These are phyloP conservation scores for Spermophilus dauricus DNA, from an alignment of 2,113 vertebrate genomes.

Conservation along the genomic window DNA sequence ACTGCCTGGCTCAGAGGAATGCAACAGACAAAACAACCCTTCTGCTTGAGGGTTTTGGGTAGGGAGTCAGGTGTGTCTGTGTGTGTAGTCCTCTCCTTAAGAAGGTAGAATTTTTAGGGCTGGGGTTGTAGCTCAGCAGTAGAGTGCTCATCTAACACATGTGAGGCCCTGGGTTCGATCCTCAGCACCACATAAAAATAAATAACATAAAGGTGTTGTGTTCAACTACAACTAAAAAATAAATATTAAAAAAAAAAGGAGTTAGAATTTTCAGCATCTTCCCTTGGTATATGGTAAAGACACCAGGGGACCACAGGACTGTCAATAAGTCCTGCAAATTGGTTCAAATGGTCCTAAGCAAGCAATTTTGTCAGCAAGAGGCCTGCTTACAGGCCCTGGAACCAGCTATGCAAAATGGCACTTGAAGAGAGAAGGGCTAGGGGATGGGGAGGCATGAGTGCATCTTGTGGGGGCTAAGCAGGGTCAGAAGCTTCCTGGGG, in stretches of 20 bases:
- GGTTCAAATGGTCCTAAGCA: not conserved
- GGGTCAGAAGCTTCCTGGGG: not conserved
- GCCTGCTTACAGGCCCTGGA: not conserved
- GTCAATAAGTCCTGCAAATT: not conserved
- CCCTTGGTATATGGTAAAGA: not conserved
- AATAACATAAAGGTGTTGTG: too few species aligned
- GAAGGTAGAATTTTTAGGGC: not conserved
- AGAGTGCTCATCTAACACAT: too few species aligned
- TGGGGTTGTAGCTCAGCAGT: too few species aligned
- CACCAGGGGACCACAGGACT: not conserved
- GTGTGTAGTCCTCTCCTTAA: not conserved
- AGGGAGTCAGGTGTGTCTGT: not conserved
- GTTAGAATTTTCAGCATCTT: not conserved
- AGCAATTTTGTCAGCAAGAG: not conserved
- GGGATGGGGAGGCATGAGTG: not conserved
- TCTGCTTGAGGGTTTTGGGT: not conserved
- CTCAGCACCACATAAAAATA: too few species aligned
- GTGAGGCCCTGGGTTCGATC: too few species aligned
- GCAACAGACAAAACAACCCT: not conserved
- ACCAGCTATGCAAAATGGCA: not conserved
- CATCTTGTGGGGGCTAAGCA: not conserved
- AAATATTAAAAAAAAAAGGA: not conserved
- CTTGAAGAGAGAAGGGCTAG: not conserved
- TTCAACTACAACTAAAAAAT: too few species aligned
- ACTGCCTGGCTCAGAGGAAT: not conserved